These are phyloP conservation scores for Tympanuchus pallidicinctus DNA, from an alignment of 2,113 vertebrate species.

Conservation along the genomic window DNA sequence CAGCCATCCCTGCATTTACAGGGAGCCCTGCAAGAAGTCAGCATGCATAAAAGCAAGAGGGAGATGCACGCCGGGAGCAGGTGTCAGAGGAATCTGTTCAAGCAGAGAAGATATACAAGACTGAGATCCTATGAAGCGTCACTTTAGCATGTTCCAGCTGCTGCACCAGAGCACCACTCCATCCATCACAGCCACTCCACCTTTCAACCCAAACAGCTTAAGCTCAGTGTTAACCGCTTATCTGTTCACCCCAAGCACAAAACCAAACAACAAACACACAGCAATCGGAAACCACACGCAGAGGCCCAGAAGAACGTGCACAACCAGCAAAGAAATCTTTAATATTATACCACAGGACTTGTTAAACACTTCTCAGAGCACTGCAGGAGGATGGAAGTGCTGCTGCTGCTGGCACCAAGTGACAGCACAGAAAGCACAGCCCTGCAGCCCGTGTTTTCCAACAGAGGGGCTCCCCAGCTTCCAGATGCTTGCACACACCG, in stretches of 20 bases:
- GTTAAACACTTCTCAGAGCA: not conserved
- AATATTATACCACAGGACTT: not conserved
- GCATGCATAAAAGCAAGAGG: not conserved
- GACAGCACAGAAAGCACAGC: not conserved
- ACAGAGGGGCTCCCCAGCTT: not conserved
- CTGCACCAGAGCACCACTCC: not conserved
- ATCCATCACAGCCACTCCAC: not conserved
- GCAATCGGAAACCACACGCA: not conserved
- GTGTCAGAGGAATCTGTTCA: not conserved
- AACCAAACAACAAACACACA: not conserved
- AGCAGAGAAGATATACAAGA: not conserved
- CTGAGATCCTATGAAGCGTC: not conserved
- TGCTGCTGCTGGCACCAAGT: not conserved
- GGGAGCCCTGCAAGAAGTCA: conserved; percentile 9
- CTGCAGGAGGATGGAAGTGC: fast-evolving
- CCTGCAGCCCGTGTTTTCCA: not conserved
- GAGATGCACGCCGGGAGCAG: conserved; percentile 2
- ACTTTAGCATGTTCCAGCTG: not conserved
- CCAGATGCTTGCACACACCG: not conserved
- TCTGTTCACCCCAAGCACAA: not conserved
- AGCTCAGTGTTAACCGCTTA: not conserved
- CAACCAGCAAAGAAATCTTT: not conserved
- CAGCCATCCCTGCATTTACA: not conserved
- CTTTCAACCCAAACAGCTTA: not conserved
- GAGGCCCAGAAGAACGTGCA: not conserved